Evolutionary conservation across 2,888 invertebrate species (phyloP), one percentile per base, ranked within the genome.

Genomic region (Sminthurinus aureus): DNA sequence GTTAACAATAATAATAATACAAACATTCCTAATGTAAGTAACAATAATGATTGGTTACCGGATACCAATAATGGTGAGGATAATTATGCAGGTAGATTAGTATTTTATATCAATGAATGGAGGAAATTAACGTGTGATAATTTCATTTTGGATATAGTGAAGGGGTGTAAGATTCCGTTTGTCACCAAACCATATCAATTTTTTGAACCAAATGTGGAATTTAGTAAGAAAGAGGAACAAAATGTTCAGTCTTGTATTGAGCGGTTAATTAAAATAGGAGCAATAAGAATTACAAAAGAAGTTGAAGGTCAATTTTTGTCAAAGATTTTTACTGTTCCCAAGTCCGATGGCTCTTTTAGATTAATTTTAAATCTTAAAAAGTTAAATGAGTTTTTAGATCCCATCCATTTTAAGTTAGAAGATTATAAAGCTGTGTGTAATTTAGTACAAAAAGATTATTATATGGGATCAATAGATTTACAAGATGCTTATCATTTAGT

Each of bases 381-480:
- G 0, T 26, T 85, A 38, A 85, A 85, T 52, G 58, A 64, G 22
- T 85, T 51, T 83, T 26, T 84, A 6, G 64, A 74, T 12, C 83
- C 80, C 81, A 69, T 74, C 50, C 83, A 85, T 82, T 85, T 83
- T 79, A 84, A 85, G 50, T 79, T 85, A 75, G 85, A 85, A 64
- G 84, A 84, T 52, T 81, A 81, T 51, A 64, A 81, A 22, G 58
- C 66, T 18, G 85, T 82, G 0, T 64, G 78, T 50, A 69, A 67
- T 52, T 52, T 84, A 26, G 15, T 85, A 12, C 18, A 18, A 15
- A 8, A 15, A 22, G 22, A 71, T 64, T 26, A 26, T 22, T 85
- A 22, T 50, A 64, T 85, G 78, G 78, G 69, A 22, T 80, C 71
- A 15, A 77, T 85, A 24, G 85, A 85, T 78, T 22, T 83, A n/a